Evolutionary conservation across 2,113 vertebrate species (phyloP).

Genomic region (Nesogale talazaci): DNA sequence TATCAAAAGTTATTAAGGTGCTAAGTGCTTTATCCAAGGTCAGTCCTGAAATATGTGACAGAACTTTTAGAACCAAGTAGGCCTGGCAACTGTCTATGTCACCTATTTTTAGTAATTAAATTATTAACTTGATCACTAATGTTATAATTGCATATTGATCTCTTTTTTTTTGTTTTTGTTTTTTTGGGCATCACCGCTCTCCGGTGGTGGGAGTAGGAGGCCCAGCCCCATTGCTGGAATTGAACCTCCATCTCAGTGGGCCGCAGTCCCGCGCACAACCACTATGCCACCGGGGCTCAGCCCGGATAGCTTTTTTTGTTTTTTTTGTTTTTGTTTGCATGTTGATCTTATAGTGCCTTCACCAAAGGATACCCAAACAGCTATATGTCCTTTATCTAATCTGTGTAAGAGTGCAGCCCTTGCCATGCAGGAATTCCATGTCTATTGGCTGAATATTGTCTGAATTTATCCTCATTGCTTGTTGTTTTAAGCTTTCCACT

Average conservation of each 20-base stretch:
- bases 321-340: too few species aligned
- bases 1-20: not conserved
- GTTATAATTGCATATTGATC: slow-evolving; percentile 27
- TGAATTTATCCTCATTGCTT: slow-evolving; percentile 1
- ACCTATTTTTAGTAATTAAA: not conserved
- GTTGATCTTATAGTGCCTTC: not conserved
- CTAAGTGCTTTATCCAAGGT: not conserved
- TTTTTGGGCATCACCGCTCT: too few species aligned
- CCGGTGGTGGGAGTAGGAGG: too few species aligned
- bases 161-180: too few species aligned
- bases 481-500: not conserved
- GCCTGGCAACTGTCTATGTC: not conserved
- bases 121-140: slow-evolving; percentile 2
- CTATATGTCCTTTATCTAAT: not conserved
- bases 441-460: not conserved
- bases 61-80: not conserved
- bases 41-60: not conserved
- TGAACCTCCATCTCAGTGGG: too few species aligned
- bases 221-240: too few species aligned
- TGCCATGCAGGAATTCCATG: not conserved
- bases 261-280: too few species aligned
- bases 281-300: too few species aligned
- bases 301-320: too few species aligned
- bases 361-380: not conserved
- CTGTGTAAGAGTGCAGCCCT: not conserved